Evolutionary conservation across 2,888 invertebrate species (phyloP), one percentile per base, ranked within the genome.

Genomic region (Lamproptera curius): DNA sequence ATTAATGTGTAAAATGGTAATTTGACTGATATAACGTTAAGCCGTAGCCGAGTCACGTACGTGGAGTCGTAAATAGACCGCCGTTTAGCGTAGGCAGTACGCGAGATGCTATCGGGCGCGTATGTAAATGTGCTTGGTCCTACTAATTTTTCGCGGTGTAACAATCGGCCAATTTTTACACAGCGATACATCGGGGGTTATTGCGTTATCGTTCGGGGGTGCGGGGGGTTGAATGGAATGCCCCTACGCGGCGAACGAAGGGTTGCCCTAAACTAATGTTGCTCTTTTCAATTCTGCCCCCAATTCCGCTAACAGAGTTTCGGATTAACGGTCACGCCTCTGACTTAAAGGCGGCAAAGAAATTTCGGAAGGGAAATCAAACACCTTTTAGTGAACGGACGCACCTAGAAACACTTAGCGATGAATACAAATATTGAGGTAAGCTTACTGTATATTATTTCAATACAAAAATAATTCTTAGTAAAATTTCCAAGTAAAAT

Each of bases 321-420:
- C 4, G 9, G 28, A 31, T 42, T 41, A 46, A 28, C 47, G 42
- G 23, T 39, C 39, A 45, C 45, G 39, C 38, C 34, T 38, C 38
- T 20, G 9, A 23, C 39, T 38, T n/a, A 1, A 45, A 38, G 11
- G 10, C 31, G 1, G 16, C 15, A 28, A 38, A 13, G 31, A 31
- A 38, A 31, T 44, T n/a, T 15, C 8, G 31, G 33, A 44, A 38
- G 36, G 6, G 17, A 38, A 37, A 36, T 14, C 28, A 10, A 28
- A 37, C 17, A 34, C 10, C 34, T 42, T 42, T 42, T 26, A 39
- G 14, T 14, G 26, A 11, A 31, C 31, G n/a, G 31, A 38, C 23
- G 28, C 34, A 16, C 31, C 41, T 23, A 13, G 4, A 31, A 31
- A 31, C 31, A 31, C 31, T 31, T 11, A 31, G 31, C 11, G 11